Conservation (phyloP, 2,113 vertebrate species). For the Dasyornis broadbenti region DNA sequence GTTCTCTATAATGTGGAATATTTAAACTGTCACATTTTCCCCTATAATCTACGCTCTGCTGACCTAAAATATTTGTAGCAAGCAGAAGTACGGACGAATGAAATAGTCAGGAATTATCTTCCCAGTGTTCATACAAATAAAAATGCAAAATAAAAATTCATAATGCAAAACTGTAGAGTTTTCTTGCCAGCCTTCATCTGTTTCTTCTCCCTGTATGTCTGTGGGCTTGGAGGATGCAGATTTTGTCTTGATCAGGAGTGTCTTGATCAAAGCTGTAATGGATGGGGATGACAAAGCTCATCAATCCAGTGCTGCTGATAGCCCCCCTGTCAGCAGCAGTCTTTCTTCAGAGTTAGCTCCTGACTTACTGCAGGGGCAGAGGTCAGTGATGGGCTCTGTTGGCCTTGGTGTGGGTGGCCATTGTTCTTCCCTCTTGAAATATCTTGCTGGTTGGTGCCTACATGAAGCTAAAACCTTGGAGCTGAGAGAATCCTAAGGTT, state of each 20-base stretch:
- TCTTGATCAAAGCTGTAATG: background rate
- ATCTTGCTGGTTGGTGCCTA: background rate
- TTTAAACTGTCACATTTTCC: background rate
- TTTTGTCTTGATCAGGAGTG: too few relatives aligned
- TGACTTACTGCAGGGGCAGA: background rate
- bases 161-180: background rate
- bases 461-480: background rate
- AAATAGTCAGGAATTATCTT: background rate
- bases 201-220: background rate
- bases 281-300: background rate
- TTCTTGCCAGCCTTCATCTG: background rate
- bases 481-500: background rate
- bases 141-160: background rate
- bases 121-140: background rate
- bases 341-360: background rate
- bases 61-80: slow-evolving; percentile 27
- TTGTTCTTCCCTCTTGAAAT: background rate
- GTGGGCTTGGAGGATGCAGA: background rate
- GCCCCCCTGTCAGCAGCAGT: background rate
- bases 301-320: background rate
- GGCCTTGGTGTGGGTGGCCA: background rate
- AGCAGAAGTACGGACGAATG: background rate
- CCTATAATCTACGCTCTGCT: background rate
- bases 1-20: background rate
- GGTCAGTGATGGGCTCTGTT: background rate